Conservation (phyloP, 2,888 invertebrate species). For the Drosophila putrida region DNA sequence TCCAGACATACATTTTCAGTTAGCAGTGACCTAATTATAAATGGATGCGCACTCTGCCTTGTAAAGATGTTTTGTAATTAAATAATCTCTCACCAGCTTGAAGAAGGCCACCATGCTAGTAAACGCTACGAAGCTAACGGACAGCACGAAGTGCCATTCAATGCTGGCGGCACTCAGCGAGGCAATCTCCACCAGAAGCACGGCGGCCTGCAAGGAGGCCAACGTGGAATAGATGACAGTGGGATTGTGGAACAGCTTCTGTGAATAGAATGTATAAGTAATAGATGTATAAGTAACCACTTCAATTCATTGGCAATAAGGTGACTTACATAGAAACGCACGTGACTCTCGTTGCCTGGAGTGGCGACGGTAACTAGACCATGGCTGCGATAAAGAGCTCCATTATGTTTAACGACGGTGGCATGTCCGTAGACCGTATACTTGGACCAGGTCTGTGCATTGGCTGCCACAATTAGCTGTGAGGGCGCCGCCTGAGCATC, state of each 20-base stretch:
- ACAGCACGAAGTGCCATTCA: slow-evolving; percentile 96
- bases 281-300: not conserved
- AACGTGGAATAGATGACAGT: slow-evolving; percentile 91
- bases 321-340: slow-evolving; percentile 93
- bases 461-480: slow-evolving; percentile 70
- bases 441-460: slow-evolving; percentile 86
- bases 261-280: no score
- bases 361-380: slow-evolving; percentile 94
- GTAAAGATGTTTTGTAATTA: slow-evolving; percentile 94
- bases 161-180: slow-evolving; percentile 91
- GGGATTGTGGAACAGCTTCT: slow-evolving; percentile 96
- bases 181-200: slow-evolving; percentile 92
- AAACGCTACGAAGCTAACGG: slow-evolving; percentile 93
- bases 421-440: slow-evolving; percentile 91
- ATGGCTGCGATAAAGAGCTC: slow-evolving; percentile 91
- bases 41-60: slow-evolving; percentile 76
- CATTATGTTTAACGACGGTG: slow-evolving; percentile 90
- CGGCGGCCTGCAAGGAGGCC: slow-evolving; percentile 89
- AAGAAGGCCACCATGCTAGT: slow-evolving; percentile 97
- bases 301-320: not conserved
- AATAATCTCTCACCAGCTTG: slow-evolving; percentile 94
- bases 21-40: slow-evolving; percentile 35
- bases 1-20: not conserved
- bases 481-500: slow-evolving; percentile 51
- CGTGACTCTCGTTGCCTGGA: slow-evolving; percentile 93